Evolutionary conservation across 2,888 invertebrate species (phyloP), one percentile per base, ranked within the genome.

Genomic region (Myopa testacea): DNA sequence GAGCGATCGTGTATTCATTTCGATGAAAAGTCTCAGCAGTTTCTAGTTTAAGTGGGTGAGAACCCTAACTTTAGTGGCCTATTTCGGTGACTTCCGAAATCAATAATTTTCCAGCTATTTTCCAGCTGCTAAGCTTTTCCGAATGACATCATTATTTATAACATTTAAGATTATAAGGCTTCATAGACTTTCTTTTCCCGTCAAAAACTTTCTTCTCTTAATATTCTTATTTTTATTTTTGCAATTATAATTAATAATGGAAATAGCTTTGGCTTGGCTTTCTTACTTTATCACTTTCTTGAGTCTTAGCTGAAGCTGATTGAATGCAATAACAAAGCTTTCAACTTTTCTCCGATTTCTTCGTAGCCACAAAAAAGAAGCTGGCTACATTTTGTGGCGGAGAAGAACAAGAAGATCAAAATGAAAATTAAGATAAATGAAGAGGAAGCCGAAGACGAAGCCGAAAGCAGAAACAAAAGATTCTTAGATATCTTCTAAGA

Each of bases 211-310:
- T 45, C 45, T 45, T 8, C 63, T 63, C 4, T 63, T 63, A 63
- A 34, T 63, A 63, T 12, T 63, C 3, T 37, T 63, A 16, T 37
- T 63, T 63, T 69, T 12, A 69, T 50, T 69, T 14, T 14, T 4
- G 52, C 50, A 69, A 69, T 26, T 67, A 67, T n/a, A 45, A 67
- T 40, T 67, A 67, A 67, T 37, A 40, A 67, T 19, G 40, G 40
- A 6, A 16, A 37, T 14, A 67, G 67, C 38, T n/a, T 58, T 52
- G 3, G 14, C 8, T 14, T 8, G 52, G 52, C 52, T 14, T n/a
- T n/a, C 14, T n/a, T 58, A 58, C 5, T 58, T 58, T 58, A 5
- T 5, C 58, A 14, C 12, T 14, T 58, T 10, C 12, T 58, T 10
- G 45, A 45, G 45, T 45, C 45, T 45, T 45, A 45, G 45, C 45